Evolutionary conservation across 2,888 invertebrate genomes (phyloP).

Genomic region (Auanema sp.): DNA sequence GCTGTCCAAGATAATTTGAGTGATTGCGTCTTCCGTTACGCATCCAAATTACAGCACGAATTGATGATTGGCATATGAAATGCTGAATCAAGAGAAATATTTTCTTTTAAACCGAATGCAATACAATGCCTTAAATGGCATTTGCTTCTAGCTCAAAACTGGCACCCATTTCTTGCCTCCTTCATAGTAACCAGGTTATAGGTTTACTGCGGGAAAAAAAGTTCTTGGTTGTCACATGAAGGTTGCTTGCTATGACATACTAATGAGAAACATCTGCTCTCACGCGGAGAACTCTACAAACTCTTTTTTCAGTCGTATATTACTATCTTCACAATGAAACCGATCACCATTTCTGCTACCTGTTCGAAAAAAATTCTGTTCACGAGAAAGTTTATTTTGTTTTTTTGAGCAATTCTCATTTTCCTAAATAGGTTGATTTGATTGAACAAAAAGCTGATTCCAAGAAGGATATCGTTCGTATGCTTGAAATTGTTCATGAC

Average conservation of each 20-base stretch:
- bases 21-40: slow-evolving; percentile 2
- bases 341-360: slow-evolving; percentile 47
- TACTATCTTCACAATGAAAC: slow-evolving; percentile 52
- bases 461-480: slow-evolving; percentile 52
- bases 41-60: too few species aligned
- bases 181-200: too few species aligned
- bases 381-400: slow-evolving; percentile 28
- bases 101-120: too few species aligned
- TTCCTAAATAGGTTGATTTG: slow-evolving; percentile 26
- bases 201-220: not conserved
- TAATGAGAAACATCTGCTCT: not conserved
- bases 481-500: slow-evolving; percentile 52
- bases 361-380: slow-evolving; percentile 46
- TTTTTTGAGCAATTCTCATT: not conserved
- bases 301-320: slow-evolving; percentile 45
- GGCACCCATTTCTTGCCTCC: too few species aligned
- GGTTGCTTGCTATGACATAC: not conserved
- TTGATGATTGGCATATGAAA: slow-evolving; percentile 5
- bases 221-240: not conserved
- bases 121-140: too few species aligned
- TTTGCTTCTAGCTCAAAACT: too few species aligned
- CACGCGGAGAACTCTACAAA: not conserved
- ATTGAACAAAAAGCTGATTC: slow-evolving; percentile 51
- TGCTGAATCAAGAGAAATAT: too few species aligned
- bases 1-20: slow-evolving; percentile 1